These are phyloP conservation scores for Galagoides demidoff DNA, from an alignment of 2,797 vertebrate species.

Conservation along the genomic window DNA sequence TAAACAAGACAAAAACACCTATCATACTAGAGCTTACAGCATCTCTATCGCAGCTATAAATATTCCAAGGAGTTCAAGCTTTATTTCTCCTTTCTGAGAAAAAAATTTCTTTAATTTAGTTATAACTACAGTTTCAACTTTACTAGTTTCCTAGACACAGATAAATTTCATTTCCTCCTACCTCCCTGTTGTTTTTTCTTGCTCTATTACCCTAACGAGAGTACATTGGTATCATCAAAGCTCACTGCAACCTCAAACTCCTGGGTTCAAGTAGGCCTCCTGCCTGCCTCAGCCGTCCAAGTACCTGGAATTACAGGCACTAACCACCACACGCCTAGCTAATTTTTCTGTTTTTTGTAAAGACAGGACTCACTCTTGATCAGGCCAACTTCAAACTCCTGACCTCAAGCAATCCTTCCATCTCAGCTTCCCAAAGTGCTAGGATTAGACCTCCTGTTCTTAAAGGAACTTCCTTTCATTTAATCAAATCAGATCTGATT, in stretches of 20 bases:
- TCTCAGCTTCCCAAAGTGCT: neutral
- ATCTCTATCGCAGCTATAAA: neutral
- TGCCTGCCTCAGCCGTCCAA: neutral
- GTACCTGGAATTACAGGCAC: neutral
- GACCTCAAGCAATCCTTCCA: neutral
- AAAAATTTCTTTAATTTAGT: neutral
- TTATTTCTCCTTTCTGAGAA: conserved; percentile 17
- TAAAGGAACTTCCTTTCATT: conserved; percentile 6
- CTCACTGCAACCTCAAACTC: neutral
- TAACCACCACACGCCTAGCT: neutral
- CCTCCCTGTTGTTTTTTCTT: neutral
- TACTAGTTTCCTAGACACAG: neutral
- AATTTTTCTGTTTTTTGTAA: neutral
- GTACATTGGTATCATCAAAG: neutral
- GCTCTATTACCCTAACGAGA: neutral
- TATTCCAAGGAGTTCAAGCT: neutral
- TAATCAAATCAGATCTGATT: neutral
- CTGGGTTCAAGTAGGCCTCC: neutral
- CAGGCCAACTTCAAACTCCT: neutral
- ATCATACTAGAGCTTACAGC: neutral
- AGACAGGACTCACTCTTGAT: neutral
- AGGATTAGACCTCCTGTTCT: neutral
- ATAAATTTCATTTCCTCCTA: neutral
- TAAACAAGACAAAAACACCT: conserved; percentile 31
- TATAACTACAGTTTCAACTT: neutral